phyloP scores from a whole-genome alignment of 2,113 vertebrate species.

The Onychostruthus taczanowskii region DNA sequence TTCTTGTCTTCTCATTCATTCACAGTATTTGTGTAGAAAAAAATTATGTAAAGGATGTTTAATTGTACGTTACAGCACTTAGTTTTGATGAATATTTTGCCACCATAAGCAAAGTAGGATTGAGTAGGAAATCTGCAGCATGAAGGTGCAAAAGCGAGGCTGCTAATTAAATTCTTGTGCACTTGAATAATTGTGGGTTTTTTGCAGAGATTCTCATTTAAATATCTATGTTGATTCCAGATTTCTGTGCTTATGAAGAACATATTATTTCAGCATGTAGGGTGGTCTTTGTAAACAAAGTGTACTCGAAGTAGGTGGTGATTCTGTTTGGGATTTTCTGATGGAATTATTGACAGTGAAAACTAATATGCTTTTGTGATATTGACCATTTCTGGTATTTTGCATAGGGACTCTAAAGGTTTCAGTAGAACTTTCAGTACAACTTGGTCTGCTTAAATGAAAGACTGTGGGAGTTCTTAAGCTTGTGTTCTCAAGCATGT shows the following conservation, averaged over 20 bases:
- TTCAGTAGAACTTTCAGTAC: not conserved
- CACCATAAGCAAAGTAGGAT: not conserved
- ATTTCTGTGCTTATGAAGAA: not conserved
- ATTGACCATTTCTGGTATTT: not conserved
- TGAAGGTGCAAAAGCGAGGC: not conserved
- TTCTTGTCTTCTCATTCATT: not conserved
- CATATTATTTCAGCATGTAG: not conserved
- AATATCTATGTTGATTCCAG: not conserved
- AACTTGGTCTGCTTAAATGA: not conserved
- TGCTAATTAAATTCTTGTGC: not conserved
- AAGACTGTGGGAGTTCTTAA: not conserved
- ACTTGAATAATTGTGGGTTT: not conserved
- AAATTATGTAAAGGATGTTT: not conserved
- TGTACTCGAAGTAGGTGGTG: not conserved
- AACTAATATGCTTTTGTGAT: not conserved
- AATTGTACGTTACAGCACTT: not conserved
- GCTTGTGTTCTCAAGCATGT: not conserved
- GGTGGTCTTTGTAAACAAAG: not conserved
- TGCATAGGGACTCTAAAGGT: not conserved
- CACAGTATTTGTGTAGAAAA: not conserved
- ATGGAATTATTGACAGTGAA: not conserved
- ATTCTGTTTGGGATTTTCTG: not conserved
- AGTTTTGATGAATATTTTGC: not conserved
- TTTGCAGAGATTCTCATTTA: not conserved
- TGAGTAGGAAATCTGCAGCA: not conserved